phyloP scores from a whole-genome alignment of 2,888 invertebrate species.

The Latheticus oryzae region DNA sequence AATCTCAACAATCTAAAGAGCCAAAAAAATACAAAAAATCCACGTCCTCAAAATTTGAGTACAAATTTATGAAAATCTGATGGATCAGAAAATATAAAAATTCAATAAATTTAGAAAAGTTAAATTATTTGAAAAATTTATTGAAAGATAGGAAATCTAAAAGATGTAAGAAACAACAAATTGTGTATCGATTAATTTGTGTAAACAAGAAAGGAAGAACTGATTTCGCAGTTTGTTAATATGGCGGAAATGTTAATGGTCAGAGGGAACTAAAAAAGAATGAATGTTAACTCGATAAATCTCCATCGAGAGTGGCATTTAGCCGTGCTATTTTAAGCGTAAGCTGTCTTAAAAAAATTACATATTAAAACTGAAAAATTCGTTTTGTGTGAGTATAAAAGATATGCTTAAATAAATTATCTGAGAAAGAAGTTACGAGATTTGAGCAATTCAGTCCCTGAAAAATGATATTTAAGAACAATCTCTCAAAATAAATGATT shows the following conservation, averaged over 20 bases:
- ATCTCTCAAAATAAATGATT: no score
- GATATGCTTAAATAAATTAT: not conserved
- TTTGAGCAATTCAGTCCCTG: not conserved
- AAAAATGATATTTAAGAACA: conserved; percentile 3
- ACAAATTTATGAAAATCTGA: no score
- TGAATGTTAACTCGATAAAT: conserved; percentile 29
- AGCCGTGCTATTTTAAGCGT: no score
- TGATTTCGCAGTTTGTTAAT: conserved; percentile 24
- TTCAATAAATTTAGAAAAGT: no score
- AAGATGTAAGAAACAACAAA: not conserved
- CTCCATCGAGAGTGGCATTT: conserved; percentile 22
- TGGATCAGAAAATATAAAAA: no score
- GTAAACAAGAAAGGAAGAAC: conserved; percentile 1
- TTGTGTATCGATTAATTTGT: not conserved
- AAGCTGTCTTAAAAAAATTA: conserved; percentile 2
- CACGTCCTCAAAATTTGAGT: no score
- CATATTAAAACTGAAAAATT: conserved; percentile 4
- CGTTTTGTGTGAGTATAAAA: not conserved
- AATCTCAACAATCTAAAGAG: no score
- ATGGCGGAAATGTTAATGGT: conserved; percentile 26
- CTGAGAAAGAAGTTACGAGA: not conserved
- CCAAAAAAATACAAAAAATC: no score
- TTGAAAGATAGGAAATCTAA: no score
- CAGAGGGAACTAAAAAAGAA: conserved; percentile 1
- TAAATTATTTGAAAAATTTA: no score